Percentiles rank a stretch among this genome's conserved stretches.
Conservation (phyloP, 92 coral and sea anemone genomes). For the Porites lobata region DNA sequence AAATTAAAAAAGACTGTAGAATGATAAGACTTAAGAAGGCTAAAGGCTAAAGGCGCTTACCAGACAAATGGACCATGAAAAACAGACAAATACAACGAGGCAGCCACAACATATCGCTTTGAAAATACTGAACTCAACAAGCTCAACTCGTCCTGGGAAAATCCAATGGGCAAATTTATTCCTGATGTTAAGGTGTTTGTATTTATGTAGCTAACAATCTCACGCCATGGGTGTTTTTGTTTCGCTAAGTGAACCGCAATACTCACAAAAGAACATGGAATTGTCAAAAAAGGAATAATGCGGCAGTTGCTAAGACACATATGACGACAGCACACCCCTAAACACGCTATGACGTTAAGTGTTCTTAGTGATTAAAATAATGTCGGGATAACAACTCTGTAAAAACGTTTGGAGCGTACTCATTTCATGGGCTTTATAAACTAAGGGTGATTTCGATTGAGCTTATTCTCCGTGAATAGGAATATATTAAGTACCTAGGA, state of each 20-base stretch:
- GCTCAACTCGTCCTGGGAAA: neutral
- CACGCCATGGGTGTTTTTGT: neutral
- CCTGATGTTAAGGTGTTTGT: neutral
- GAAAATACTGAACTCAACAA: too few species aligned
- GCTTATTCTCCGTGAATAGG: too few species aligned
- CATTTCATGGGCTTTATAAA: too few species aligned
- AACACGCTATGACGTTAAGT: neutral
- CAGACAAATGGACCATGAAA: neutral
- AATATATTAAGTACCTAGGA: too few species aligned
- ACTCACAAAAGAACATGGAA: neutral
- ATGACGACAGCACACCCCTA: neutral
- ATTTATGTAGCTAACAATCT: neutral
- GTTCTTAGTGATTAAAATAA: too few species aligned
- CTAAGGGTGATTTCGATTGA: too few species aligned
- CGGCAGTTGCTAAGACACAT: neutral
- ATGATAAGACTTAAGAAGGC: neutral
- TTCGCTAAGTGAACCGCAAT: constrained; percentile 9
- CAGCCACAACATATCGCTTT: neutral
- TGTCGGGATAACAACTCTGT: too few species aligned
- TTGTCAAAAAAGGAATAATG: constrained; percentile 7
- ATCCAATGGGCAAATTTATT: neutral
- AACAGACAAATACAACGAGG: neutral
- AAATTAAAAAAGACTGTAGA: neutral
- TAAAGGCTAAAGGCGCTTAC: neutral
- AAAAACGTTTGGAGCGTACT: too few species aligned